Conservation (phyloP, 2,113 vertebrate species). For the Gallinago jamesoni region DNA sequence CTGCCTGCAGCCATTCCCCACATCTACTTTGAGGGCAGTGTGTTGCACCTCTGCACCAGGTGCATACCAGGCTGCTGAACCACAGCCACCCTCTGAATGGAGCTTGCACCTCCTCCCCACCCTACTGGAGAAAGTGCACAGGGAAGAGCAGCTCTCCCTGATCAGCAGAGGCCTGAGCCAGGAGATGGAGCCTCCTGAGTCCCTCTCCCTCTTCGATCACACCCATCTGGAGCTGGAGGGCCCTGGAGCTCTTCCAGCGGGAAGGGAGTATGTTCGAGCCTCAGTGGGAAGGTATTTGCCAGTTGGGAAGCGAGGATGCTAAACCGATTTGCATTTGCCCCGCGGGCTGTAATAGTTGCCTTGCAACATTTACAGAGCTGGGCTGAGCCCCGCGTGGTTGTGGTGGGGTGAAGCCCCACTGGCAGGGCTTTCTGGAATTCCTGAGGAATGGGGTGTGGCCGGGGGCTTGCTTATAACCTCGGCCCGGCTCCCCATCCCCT, state of each 20-base stretch:
- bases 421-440: slow-evolving; percentile 49
- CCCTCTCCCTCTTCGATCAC: neutral
- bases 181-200: neutral
- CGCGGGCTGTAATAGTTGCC: slow-evolving; percentile 35
- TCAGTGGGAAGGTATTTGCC: slow-evolving; percentile 43
- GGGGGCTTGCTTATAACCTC: neutral
- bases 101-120: neutral
- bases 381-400: neutral
- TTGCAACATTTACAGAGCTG: slow-evolving; percentile 55
- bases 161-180: neutral
- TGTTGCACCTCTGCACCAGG: neutral
- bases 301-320: slow-evolving; percentile 40
- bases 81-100: neutral
- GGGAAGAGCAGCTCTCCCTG: neutral
- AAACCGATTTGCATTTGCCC: slow-evolving; percentile 23
- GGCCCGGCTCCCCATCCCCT: neutral
- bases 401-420: slow-evolving; percentile 40
- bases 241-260: slow-evolving; percentile 8
- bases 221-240: slow-evolving; percentile 31
- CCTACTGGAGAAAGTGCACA: neutral
- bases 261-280: neutral
- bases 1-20: neutral
- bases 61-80: neutral
- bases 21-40: neutral
- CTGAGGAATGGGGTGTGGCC: slow-evolving; percentile 43